Base-by-base conservation (phyloP, 2,113 vertebrate genomes). In the Rhinolophus sinicus region DNA sequence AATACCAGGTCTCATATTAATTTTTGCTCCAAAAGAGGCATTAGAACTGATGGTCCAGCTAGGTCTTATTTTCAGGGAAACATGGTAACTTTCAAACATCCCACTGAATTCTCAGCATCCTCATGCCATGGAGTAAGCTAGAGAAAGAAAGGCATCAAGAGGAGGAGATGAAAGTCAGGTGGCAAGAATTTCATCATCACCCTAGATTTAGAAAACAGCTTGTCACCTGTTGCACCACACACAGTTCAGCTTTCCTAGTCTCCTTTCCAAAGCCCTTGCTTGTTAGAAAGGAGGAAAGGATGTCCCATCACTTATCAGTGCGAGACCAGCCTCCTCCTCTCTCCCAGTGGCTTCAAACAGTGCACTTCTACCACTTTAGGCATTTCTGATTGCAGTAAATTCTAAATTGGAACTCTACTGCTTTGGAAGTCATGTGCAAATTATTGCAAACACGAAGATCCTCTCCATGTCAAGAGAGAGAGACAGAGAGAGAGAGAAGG, bases 381-480 rank as follows among this genome's bases (percentile, higher is more conserved):
- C 19, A 62, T 28, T 86, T 72, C 50, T 75, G 73, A 90, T 35
- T 24, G 3, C 56, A 73, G 12, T 40, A n/a, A 80, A 35, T 75
- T 89, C 72, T 89, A 65, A 89, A 44, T 7, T 47, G 28, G 28
- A 86, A 78, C 50, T 67, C 58, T 67, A 54, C 1, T 65, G 33
- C 72, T 92, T 83, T 94, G 52, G 52, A 77, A 83, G 44, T 64
- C 84, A 67, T 67, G 80, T 1, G 4, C 26, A 81, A 73, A 85
- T 89, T 67, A 95, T 16, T 50, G 15, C 12, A 67, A 90, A 86
- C 92, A 90, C 67, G 26, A 96, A 81, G 89, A 50, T 52, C 47
- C 40, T 90, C 67, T 58, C 64, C 12, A 19, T 33, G 44, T 80
- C 64, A 60, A 58, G 72, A 72, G 47, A 33, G 30, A 50, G 65